phyloP scores from a whole-genome alignment of 2,113 vertebrate species.

The Struthio camelus region DNA sequence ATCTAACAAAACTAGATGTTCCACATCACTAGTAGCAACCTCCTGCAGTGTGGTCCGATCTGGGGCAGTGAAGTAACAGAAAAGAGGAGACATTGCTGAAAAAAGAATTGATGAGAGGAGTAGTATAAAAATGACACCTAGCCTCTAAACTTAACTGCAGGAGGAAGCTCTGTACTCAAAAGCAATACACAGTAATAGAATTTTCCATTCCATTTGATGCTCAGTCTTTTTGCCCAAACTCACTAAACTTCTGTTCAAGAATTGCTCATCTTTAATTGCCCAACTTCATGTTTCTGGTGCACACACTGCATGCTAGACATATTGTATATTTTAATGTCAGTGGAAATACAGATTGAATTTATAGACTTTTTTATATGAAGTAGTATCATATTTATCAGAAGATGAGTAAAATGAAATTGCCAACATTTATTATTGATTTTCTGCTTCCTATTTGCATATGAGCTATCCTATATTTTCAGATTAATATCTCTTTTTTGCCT shows the following conservation, averaged over 20 bases:
- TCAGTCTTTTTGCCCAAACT: not conserved
- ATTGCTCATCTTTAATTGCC: not conserved
- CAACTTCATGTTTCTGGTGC: not conserved
- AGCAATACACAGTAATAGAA: not conserved
- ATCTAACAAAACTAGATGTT: not conserved
- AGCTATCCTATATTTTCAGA: not conserved
- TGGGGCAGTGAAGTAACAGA: not conserved
- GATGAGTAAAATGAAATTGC: not conserved
- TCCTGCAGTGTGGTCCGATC: not conserved
- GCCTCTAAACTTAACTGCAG: not conserved
- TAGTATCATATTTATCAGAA: not conserved
- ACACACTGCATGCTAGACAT: not conserved
- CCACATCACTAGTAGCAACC: not conserved
- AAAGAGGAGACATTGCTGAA: not conserved
- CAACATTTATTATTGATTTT: not conserved
- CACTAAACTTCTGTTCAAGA: not conserved
- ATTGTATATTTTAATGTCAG: not conserved
- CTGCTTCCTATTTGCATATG: not conserved
- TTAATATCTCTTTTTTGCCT: not conserved
- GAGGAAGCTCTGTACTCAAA: slow-evolving; percentile 3
- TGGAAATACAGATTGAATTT: not conserved
- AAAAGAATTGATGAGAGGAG: not conserved
- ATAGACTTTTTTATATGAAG: not conserved
- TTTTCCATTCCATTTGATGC: slow-evolving; percentile 34
- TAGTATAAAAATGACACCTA: not conserved